Evolutionary conservation across 2,888 invertebrate genomes (phyloP).

Genomic region (Unio delphinus): DNA sequence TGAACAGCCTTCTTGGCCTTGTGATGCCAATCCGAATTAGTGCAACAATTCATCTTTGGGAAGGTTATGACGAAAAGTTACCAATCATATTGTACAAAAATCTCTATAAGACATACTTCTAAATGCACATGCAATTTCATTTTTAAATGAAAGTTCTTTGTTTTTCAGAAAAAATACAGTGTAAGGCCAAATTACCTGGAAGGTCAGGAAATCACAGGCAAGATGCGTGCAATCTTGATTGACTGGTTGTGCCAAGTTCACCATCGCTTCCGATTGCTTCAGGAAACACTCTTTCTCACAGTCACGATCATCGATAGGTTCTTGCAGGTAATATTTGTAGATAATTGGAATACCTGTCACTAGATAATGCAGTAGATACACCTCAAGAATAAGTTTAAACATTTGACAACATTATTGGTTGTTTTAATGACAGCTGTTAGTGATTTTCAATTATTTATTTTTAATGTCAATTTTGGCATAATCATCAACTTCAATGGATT

Average conservation of each 20-base stretch:
- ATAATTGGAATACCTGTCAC: not conserved
- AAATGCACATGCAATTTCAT: no score
- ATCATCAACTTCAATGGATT: no score
- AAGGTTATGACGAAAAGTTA: no score
- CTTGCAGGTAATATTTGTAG: conserved; percentile 78
- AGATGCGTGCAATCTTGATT: conserved; percentile 90
- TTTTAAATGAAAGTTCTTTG: conserved; percentile 1
- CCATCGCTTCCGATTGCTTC: conserved; percentile 84
- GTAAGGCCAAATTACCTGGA: conserved; percentile 80
- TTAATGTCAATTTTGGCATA: no score
- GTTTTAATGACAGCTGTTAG: not conserved
- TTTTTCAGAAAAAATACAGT: conserved; percentile 75
- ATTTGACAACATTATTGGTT: not conserved
- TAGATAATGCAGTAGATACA: not conserved
- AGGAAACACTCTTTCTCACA: conserved; percentile 92
- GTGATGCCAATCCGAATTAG: no score
- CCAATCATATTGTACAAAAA: no score
- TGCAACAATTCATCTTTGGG: no score
- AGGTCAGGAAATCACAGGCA: conserved; percentile 81
- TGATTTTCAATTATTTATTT: no score
- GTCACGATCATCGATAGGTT: conserved; percentile 92
- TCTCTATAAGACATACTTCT: no score
- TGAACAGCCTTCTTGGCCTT: no score
- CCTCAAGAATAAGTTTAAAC: not conserved
- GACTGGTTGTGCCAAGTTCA: conserved; percentile 97